phyloP scores from a whole-genome alignment of 2,888 invertebrate species.

The Nysson spinosus region DNA sequence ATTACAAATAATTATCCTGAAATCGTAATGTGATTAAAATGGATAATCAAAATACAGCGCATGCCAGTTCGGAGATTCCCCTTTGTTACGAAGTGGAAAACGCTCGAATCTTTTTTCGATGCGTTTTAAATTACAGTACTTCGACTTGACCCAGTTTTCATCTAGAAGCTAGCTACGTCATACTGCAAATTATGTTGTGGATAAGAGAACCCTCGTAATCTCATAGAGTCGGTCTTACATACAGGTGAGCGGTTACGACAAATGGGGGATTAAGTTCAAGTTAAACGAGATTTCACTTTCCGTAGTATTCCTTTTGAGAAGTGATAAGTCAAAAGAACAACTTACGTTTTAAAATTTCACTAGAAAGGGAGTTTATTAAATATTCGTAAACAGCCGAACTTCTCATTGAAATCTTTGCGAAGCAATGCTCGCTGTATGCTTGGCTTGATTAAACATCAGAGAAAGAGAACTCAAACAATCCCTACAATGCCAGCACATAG shows the following conservation, averaged over 20 bases:
- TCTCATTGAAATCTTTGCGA: too few species aligned
- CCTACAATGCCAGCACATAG: too few species aligned
- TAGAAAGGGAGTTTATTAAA: too few species aligned
- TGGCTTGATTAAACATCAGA: too few species aligned
- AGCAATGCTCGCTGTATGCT: too few species aligned
- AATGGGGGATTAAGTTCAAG: constrained; percentile 23
- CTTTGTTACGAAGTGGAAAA: constrained; percentile 1
- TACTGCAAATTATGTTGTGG: constrained; percentile 35
- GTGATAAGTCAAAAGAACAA: too few species aligned
- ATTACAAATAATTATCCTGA: too few species aligned
- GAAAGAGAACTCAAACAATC: too few species aligned
- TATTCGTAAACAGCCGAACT: too few species aligned
- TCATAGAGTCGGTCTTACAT: constrained; percentile 15
- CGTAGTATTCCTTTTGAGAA: too few species aligned
- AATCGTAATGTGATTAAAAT: too few species aligned
- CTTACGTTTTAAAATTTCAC: too few species aligned
- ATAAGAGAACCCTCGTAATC: constrained; percentile 36
- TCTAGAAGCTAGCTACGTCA: constrained; percentile 36
- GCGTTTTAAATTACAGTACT: constrained; percentile 30
- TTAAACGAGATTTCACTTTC: constrained; percentile 21
- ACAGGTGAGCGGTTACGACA: constrained; percentile 5
- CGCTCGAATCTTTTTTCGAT: constrained; percentile 2
- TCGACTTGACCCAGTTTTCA: constrained; percentile 41
- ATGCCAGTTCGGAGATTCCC: constrained; percentile 3
- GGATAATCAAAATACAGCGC: constrained; percentile 12